Base-by-base conservation (phyloP, 2,113 vertebrate species). In the Columba janthina region DNA sequence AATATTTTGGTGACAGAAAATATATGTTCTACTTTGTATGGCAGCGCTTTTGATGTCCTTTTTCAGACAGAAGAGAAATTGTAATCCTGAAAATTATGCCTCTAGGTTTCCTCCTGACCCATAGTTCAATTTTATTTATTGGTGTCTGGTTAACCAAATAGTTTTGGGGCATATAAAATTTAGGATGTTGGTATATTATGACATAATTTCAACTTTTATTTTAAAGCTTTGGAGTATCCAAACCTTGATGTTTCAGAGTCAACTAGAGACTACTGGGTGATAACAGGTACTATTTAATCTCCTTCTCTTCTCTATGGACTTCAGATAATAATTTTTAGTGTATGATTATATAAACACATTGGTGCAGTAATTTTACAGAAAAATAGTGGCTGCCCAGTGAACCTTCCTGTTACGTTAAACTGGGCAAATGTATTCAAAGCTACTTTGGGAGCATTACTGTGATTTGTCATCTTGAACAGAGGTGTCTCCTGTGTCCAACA, bases 241-340 rank as follows among this genome's bases (percentile, higher is more conserved):
- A 99, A 99, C 97, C 99, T 99, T 62, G 99, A 99, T 96, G 99
- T 98, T 62, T 99, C 99, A 6, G 94, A 98, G 82, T 98, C 98
- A 76, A 99, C 99, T 54, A 99, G 98, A 98, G 98, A 99, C 96
- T 99, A 99, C 94, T 99, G 99, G 99, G 99, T 99, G 54, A 99
- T 99, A 95, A 99, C 99, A 99, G 99, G 99, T 99, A 98, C 94
- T 38, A 40, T 62, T 94, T 26, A 66, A 77, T 78, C 14, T 85
- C 36, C 88, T 67, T 28, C 18, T 20, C 40, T 88, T 46, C 31
- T 77, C 64, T 0, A 0, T 15, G 38, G 26, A 28, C 16, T 71
- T 36, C 46, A 86, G 77, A 28, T 34, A 31, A 74, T 61, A 54
- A 54, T 62, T 85, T 73, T 72, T 84, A 61, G 26, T 80, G 36